These are phyloP conservation scores for Tapirus indicus DNA, from an alignment of 2,797 vertebrate genomes.

Conservation along the genomic window DNA sequence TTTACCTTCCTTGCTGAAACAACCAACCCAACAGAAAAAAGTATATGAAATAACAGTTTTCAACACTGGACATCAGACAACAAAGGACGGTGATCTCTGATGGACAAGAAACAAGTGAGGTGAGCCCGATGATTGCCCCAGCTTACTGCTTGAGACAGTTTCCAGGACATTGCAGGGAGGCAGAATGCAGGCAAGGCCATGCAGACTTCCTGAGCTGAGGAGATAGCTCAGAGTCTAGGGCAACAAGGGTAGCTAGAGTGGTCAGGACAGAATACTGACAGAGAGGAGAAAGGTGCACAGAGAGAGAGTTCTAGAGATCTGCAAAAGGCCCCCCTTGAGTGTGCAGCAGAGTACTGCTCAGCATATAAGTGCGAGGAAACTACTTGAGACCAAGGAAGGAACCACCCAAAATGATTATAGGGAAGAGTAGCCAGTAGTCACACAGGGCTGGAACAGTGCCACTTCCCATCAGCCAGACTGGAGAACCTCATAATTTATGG, in stretches of 20 bases:
- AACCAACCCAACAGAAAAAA: neutral
- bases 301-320: neutral
- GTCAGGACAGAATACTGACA: neutral
- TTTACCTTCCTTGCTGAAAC: slow-evolving; percentile 30
- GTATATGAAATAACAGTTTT: neutral
- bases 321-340: neutral
- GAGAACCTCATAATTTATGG: neutral
- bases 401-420: neutral
- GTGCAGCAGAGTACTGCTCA: neutral
- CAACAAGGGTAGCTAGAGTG: neutral
- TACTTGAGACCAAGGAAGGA: neutral
- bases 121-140: too few species aligned
- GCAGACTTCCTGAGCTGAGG: neutral
- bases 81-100: neutral
- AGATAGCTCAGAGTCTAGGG: neutral
- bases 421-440: neutral
- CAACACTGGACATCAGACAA: neutral
- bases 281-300: neutral
- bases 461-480: neutral
- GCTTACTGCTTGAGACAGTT: neutral
- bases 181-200: neutral
- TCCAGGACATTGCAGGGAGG: neutral
- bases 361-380: neutral
- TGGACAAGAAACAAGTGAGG: neutral
- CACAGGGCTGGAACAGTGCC: neutral